These are phyloP conservation scores for Dasypolia templi DNA, from an alignment of 2,888 invertebrate genomes.

Conservation along the genomic window DNA sequence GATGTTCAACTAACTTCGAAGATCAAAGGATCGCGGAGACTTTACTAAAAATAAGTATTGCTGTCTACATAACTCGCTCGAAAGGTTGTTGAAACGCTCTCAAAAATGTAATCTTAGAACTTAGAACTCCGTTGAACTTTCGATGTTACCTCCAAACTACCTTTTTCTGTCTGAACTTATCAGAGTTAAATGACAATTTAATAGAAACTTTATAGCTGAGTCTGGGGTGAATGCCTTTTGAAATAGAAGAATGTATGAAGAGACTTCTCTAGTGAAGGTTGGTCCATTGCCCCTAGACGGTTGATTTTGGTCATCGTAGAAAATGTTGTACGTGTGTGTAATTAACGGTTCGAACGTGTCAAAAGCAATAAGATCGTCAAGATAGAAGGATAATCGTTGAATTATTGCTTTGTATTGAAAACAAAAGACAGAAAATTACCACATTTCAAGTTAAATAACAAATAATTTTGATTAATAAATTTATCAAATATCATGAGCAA, in stretches of 20 bases:
- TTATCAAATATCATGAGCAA: conserved; percentile 11
- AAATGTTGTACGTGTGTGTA: too few species aligned
- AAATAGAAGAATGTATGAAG: conserved; percentile 30
- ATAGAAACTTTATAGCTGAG: conserved; percentile 30
- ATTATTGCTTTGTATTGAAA: conserved; percentile 39
- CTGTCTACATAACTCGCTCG: conserved; percentile 29
- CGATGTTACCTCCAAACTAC: conserved; percentile 20
- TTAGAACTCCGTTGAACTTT: conserved; percentile 27
- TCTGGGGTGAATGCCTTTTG: conserved; percentile 34
- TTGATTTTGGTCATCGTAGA: conserved; percentile 40
- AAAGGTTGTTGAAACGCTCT: conserved; percentile 33
- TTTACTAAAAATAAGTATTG: conserved; percentile 53
- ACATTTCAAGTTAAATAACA: conserved; percentile 21
- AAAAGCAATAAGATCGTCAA: conserved; percentile 52
- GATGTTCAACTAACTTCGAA: conserved; percentile 50
- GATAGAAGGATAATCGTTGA: conserved; percentile 45
- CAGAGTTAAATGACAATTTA: conserved; percentile 28
- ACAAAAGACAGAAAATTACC: conserved; percentile 38
- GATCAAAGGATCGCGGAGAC: conserved; percentile 54
- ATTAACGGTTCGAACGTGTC: conserved; percentile 38
- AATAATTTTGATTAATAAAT: conserved; percentile 21
- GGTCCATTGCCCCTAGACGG: conserved; percentile 46
- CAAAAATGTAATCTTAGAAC: conserved; percentile 50
- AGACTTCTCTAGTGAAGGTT: conserved; percentile 43
- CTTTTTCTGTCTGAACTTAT: conserved; percentile 38